phyloP scores from a whole-genome alignment of 2,888 invertebrate species.

The Apoda limacodes region DNA sequence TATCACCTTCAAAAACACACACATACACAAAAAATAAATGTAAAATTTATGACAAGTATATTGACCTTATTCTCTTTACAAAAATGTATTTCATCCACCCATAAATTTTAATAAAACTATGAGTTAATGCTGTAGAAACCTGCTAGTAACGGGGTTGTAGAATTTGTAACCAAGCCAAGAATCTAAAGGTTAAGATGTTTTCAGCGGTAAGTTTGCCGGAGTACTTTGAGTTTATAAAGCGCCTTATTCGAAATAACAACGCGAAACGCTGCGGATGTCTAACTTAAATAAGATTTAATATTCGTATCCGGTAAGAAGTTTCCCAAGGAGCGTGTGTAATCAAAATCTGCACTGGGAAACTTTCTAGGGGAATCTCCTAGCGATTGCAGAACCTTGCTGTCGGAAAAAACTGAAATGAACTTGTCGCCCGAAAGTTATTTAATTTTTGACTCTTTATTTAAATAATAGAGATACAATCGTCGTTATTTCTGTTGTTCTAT shows the following conservation, averaged over 20 bases:
- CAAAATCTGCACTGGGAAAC: slow-evolving; percentile 63
- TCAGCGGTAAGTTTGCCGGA: slow-evolving; percentile 28
- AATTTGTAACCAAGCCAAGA: too few species aligned
- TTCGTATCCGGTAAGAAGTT: slow-evolving; percentile 64
- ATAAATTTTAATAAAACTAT: too few species aligned
- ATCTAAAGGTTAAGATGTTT: slow-evolving; percentile 49
- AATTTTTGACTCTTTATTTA: slow-evolving; percentile 60
- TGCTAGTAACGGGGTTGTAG: too few species aligned
- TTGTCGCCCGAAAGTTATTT: slow-evolving; percentile 68
- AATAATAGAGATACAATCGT: too few species aligned
- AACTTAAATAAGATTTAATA: slow-evolving; percentile 70
- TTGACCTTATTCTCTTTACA: too few species aligned
- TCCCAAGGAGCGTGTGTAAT: slow-evolving; percentile 66
- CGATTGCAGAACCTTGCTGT: slow-evolving; percentile 54
- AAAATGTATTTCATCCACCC: too few species aligned
- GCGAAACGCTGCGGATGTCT: slow-evolving; percentile 58
- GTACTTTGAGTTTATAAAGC: slow-evolving; percentile 52
- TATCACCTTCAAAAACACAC: too few species aligned
- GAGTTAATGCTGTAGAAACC: too few species aligned
- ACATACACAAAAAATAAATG: too few species aligned
- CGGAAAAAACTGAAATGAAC: slow-evolving; percentile 64
- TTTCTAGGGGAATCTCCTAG: slow-evolving; percentile 52
- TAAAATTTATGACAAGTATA: too few species aligned
- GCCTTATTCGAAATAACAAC: slow-evolving; percentile 66
- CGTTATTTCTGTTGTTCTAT: too few species aligned